These are phyloP conservation scores for Periophthalmodon schlosseri DNA, from an alignment of 2,113 vertebrate species.

Conservation along the genomic window DNA sequence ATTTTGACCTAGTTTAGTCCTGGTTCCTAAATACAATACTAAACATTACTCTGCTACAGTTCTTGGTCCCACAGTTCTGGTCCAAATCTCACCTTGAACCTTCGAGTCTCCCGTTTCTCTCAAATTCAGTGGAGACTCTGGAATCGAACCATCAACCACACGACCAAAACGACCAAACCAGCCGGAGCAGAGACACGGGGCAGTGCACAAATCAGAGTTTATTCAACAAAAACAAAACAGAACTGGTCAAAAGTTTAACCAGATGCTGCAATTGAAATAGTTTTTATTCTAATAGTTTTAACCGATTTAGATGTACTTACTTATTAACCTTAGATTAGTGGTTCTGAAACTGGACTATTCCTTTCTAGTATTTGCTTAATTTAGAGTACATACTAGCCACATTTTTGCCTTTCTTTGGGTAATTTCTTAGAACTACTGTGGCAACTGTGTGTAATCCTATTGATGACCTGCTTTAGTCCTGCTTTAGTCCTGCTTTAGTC, in stretches of 20 bases:
- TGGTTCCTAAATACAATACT: too few relatives aligned
- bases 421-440: not conserved
- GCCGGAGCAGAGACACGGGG: constrained; percentile 34
- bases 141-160: constrained; percentile 6
- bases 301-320: too few relatives aligned
- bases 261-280: not conserved
- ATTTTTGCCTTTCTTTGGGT: not conserved
- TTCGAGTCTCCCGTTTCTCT: constrained; percentile 99
- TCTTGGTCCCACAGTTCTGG: not conserved
- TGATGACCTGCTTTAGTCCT: not conserved
- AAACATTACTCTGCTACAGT: not conserved
- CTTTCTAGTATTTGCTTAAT: too few relatives aligned
- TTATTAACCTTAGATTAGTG: too few relatives aligned
- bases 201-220: constrained; percentile 52
- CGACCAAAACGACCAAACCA: not conserved
- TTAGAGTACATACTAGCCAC: too few relatives aligned
- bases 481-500: not conserved
- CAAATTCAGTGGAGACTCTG: constrained; percentile 97
- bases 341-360: too few relatives aligned
- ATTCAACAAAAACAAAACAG: not conserved
- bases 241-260: not conserved
- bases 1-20: too few relatives aligned
- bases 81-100: constrained; percentile 94
- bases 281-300: not conserved
- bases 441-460: not conserved